phyloP scores from a whole-genome alignment of 1,140 invertebrate genomes.

The Mycetomoellerius zeteki region DNA sequence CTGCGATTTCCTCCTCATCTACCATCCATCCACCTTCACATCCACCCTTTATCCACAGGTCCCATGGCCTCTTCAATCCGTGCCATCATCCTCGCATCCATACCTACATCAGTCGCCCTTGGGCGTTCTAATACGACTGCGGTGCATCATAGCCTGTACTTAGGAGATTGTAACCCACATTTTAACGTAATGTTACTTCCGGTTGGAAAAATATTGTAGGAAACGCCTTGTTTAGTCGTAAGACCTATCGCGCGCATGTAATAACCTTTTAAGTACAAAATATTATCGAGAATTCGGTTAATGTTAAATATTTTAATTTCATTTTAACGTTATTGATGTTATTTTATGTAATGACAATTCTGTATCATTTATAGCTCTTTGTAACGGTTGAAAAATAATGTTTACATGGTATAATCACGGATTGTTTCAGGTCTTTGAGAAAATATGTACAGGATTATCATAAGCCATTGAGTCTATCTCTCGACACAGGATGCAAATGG shows the following conservation, averaged over 20 bases:
- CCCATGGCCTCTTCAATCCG: slow-evolving; percentile 14
- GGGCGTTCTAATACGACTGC: slow-evolving; percentile 72
- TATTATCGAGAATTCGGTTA: neutral
- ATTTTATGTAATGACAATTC: neutral
- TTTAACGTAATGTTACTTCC: slow-evolving; percentile 72
- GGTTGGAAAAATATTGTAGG: slow-evolving; percentile 66
- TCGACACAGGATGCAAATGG: slow-evolving; percentile 60
- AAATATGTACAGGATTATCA: slow-evolving; percentile 38
- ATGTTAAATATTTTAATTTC: neutral
- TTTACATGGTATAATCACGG: neutral
- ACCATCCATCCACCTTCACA: slow-evolving; percentile 54
- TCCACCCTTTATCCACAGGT: slow-evolving; percentile 4
- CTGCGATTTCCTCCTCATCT: slow-evolving; percentile 68
- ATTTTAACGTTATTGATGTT: neutral
- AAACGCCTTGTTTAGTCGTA: slow-evolving; percentile 18
- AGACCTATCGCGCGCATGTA: neutral
- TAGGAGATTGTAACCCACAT: slow-evolving; percentile 76
- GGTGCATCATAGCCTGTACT: slow-evolving; percentile 66
- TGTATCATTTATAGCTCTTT: neutral
- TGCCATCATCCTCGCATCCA: slow-evolving; percentile 4
- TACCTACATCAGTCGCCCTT: slow-evolving; percentile 56
- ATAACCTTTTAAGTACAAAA: neutral
- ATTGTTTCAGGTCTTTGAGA: slow-evolving; percentile 36
- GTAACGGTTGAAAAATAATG: slow-evolving; percentile 14
- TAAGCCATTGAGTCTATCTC: slow-evolving; percentile 52